Percentiles rank a stretch among this genome's conserved stretches.
These are phyloP conservation scores for Polydesmus complanatus DNA, from an alignment of 2,888 invertebrate species.

Conservation along the genomic window DNA sequence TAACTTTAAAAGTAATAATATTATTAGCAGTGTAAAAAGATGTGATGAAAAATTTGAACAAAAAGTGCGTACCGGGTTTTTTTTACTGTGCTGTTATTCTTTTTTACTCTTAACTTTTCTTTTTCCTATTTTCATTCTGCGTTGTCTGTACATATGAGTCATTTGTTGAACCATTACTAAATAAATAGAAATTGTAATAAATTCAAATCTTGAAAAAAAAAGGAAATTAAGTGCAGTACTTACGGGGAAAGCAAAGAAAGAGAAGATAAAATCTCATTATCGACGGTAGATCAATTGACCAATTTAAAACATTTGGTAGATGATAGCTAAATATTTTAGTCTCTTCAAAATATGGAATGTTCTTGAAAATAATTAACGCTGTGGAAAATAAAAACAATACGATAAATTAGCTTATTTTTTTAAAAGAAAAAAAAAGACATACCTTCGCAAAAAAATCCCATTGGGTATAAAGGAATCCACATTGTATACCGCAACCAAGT, in stretches of 20 bases:
- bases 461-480: constrained; percentile 86
- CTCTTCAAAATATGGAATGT: constrained; percentile 80
- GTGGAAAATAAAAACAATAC: constrained; percentile 3
- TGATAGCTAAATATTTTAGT: constrained; percentile 57
- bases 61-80: too few species aligned
- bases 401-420: constrained; percentile 4
- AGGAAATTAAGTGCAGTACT: constrained; percentile 19
- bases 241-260: constrained; percentile 56
- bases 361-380: constrained; percentile 40
- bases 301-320: constrained; percentile 73
- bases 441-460: constrained; percentile 78
- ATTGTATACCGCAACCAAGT: constrained; percentile 87
- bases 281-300: constrained; percentile 70
- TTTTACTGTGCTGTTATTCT: too few species aligned
- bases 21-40: too few species aligned
- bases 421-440: constrained; percentile 14
- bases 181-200: background rate
- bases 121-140: constrained; percentile 28
- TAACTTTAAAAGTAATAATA: too few species aligned
- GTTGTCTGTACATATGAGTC: constrained; percentile 65
- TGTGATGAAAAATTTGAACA: too few species aligned
- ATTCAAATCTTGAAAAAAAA: background rate
- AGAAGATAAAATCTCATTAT: constrained; percentile 63
- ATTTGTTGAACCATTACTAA: constrained; percentile 56
- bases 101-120: background rate